These are phyloP conservation scores for Ormyrus nitidulus DNA, from an alignment of 2,888 invertebrate species.

Conservation along the genomic window DNA sequence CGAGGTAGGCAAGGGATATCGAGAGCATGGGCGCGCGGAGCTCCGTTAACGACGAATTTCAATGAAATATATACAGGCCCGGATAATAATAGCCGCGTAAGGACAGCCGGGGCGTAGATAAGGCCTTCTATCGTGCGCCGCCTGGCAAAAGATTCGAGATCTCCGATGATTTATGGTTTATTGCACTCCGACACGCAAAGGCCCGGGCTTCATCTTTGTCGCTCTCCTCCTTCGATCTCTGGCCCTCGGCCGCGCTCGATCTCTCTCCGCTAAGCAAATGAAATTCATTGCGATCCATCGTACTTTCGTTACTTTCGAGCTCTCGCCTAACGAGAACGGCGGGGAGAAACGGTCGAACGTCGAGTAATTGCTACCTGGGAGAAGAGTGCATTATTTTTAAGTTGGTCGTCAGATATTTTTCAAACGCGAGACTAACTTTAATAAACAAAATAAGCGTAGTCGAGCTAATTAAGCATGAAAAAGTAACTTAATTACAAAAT, in stretches of 20 bases:
- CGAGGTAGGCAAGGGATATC: constrained; percentile 23
- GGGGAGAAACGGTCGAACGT: too few species aligned
- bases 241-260: background rate
- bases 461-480: too few species aligned
- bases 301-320: background rate
- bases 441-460: too few species aligned
- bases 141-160: constrained; percentile 64
- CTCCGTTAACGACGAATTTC: constrained; percentile 47
- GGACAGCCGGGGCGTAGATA: constrained; percentile 36
- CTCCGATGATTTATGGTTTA: constrained; percentile 70
- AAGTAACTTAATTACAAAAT: too few species aligned
- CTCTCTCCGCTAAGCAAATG: background rate
- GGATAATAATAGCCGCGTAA: constrained; percentile 47
- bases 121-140: constrained; percentile 43
- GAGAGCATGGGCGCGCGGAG: constrained; percentile 7
- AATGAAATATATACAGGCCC: constrained; percentile 46
- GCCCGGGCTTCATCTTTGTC: constrained; percentile 45
- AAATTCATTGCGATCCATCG: constrained; percentile 1
- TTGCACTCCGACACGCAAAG: constrained; percentile 66
- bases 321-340: background rate
- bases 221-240: constrained; percentile 9
- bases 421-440: too few species aligned
- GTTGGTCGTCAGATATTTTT: too few species aligned
- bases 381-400: too few species aligned
- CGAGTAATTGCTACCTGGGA: too few species aligned